A percentile compares a stretch with the other conserved stretches of the same genome.
Evolutionary conservation across 2,113 vertebrate species (phyloP).

Genomic region (Elgaria multicarinata): DNA sequence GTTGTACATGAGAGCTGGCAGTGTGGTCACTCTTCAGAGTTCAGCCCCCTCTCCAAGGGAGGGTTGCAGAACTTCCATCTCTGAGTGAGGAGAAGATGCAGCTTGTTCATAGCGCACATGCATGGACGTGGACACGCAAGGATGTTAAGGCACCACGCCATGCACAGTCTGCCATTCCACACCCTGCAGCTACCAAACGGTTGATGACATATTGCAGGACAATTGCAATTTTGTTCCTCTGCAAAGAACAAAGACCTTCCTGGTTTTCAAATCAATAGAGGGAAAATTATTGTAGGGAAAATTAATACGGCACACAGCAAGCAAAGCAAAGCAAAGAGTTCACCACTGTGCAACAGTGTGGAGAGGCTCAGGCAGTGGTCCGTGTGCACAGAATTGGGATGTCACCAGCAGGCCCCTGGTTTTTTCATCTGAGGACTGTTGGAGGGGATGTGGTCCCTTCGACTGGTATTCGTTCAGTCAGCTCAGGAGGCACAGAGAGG

Average conservation of each 20-base stretch:
- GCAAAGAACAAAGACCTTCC: not conserved
- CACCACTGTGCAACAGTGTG: not conserved
- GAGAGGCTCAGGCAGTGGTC: not conserved
- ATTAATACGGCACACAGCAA: not conserved
- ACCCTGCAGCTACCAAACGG: not conserved
- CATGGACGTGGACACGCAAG: too few species aligned
- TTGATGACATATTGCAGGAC: not conserved
- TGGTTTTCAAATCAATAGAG: not conserved
- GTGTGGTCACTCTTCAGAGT: too few species aligned
- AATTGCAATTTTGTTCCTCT: not conserved
- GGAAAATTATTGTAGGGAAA: not conserved
- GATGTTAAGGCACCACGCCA: not conserved
- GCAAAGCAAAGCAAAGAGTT: not conserved
- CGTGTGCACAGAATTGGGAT: not conserved
- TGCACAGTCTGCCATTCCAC: not conserved
- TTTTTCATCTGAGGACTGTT: not conserved
- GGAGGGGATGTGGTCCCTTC: too few species aligned
- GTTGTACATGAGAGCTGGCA: too few species aligned
- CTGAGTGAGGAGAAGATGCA: too few species aligned
- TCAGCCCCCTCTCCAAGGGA: too few species aligned
- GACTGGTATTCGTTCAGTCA: too few species aligned
- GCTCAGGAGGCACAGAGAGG: not conserved
- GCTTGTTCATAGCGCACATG: accelerated
- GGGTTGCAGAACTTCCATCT: not conserved
- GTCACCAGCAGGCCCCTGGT: not conserved